Evolutionary conservation across 1,140 invertebrate species (phyloP), one percentile per base, ranked within the genome.

Genomic region (Leptinotarsa undecemlineata): DNA sequence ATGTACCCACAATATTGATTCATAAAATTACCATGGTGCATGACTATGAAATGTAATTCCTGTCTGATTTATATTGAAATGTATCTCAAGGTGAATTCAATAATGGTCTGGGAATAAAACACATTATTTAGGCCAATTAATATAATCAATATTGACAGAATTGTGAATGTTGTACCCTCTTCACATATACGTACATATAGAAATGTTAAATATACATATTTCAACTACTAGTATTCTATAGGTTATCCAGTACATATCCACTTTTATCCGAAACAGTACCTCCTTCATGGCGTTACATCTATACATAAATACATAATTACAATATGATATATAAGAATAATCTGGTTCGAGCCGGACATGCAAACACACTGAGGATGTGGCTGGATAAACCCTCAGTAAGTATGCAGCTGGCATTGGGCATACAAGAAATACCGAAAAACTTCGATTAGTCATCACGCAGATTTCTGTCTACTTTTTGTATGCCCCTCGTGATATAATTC

Each of bases 111-210:
- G 33, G 6, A 78, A 77, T 73, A 68, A 81, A 75, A 79, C 63
- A 48, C 71, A 71, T 51, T n/a, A 11, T 26, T 81, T 85, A 84
- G 84, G 84, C 84, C 84, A 85, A 85, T 84, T 84, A 83, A 85
- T 85, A 83, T 83, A 83, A 82, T 83, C 82, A 79, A 62, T 84
- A 84, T 84, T 84, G 83, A 84, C 83, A 84, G 82, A 82, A 83
- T 82, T 76, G 79, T 84, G 79, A 84, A 84, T 83, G 79, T 83
- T 84, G 82, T 84, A 84, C 83, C 82, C 82, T 83, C 83, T 79
- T 81, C 75, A 73, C 76, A 77, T 57, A 57, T 57, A 57, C 51
- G n/a, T 57, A 57, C 81, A 83, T 82, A 84, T 84, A 84, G 82
- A 84, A 82, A 83, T 75, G 79, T 79, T 60, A 72, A 77, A 72